Base-by-base conservation (phyloP, 2,888 invertebrate genomes). In the Drosophila niveifrons region DNA sequence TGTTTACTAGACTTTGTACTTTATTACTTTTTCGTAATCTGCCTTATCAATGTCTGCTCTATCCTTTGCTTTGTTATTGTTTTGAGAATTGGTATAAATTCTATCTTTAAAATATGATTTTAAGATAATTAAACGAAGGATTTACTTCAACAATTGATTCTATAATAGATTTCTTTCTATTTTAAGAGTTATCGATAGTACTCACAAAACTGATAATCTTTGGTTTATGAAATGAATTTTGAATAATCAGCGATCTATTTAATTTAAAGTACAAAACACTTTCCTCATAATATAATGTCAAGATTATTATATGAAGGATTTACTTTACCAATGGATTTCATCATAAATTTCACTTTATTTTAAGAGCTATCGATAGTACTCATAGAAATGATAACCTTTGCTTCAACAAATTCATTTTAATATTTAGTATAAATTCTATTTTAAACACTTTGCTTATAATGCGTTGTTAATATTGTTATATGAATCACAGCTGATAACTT, bases 1-100 rank as follows among this genome's bases (percentile, higher is more conserved):
- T 15, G 15, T 3, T 10, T 10, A 17, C 11, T 13, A 55, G 8
- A 44, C 44, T 56, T 56, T 56, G 55, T 7, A 56, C 55, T 18
- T 23, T n/a, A 44, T 44, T 43, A 18, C 7, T 23, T 7, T 46
- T 55, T 44, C 43, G 34, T 34, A 44, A 34, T 13, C 31, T 13
- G 18, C 7, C 4, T 51, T 51, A 36, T 51, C 36, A 47, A 51
- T 2, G 1, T 23, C 9, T 36, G 11, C n/a, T 9, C n/a, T n/a
- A 17, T 15, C 48, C n/a, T 23, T n/a, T n/a, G 18, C 18, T 51
- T 36, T 36, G 51, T 34, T 8, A 51, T 28, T 17, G 34, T 34
- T 11, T 31, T 17, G 29, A 4, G n/a, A 28, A 28, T 23, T 23
- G 3, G 9, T 17, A 44, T 44, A 18, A 11, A 11, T 44, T 10